Evolutionary conservation across 2,888 invertebrate species (phyloP).

Genomic region (Troides oblongomaculatus): DNA sequence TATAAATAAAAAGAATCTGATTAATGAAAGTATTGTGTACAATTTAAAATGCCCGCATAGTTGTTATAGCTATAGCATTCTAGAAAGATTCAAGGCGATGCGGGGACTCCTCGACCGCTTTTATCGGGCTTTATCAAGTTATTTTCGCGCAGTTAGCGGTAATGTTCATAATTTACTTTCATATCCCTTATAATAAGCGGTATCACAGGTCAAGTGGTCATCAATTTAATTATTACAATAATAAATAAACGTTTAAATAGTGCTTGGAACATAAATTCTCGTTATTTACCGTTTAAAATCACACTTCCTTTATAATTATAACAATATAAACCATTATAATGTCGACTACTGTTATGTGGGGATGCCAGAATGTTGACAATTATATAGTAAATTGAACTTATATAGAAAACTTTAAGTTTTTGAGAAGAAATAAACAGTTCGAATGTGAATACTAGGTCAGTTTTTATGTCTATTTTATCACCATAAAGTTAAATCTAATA

Average conservation of each 20-base stretch:
- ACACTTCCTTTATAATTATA: background rate
- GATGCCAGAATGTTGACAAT: no score
- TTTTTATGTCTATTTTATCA: background rate
- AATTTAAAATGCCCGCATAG: background rate
- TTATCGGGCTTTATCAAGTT: slow-evolving; percentile 22
- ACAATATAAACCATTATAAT: no score
- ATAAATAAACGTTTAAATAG: background rate
- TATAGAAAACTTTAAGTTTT: no score
- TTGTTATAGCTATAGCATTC: background rate
- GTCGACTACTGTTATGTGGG: no score
- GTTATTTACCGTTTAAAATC: background rate
- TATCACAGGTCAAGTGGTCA: slow-evolving; percentile 15
- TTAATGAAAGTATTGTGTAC: background rate
- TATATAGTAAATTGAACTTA: no score
- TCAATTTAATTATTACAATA: slow-evolving; percentile 6
- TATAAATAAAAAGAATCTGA: background rate
- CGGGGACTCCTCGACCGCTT: slow-evolving; percentile 15
- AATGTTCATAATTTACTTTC: slow-evolving; percentile 23
- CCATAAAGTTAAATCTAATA: no score
- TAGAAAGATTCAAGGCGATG: slow-evolving; percentile 17
- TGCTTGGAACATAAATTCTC: background rate
- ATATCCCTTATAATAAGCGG: slow-evolving; percentile 12
- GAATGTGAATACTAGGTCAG: no score
- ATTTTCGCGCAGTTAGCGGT: slow-evolving; percentile 5
- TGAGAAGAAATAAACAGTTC: no score